These are phyloP conservation scores for Cyprinodon diabolis DNA, from an alignment of 2,797 vertebrate species.

Conservation along the genomic window DNA sequence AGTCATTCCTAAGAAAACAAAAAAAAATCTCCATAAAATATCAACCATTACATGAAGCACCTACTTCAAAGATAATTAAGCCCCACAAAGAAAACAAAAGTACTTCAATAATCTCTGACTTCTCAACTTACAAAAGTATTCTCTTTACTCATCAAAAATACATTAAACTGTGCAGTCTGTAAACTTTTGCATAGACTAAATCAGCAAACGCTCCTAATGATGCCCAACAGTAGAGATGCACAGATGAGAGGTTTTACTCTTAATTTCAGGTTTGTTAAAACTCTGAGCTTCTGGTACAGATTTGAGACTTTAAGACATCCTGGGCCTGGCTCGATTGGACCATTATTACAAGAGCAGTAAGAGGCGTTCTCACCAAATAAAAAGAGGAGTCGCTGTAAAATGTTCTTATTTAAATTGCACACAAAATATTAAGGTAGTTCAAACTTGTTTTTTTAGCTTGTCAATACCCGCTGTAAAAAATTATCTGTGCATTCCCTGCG, in stretches of 20 bases:
- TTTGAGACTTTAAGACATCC: background rate
- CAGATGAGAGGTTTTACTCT: background rate
- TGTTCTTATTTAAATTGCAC: no score
- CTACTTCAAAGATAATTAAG: constrained; percentile 46
- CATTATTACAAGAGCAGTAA: background rate
- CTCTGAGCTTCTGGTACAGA: background rate
- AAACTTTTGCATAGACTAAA: constrained; percentile 73
- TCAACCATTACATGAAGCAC: constrained; percentile 67
- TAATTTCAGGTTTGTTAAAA: background rate
- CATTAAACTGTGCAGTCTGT: constrained; percentile 9
- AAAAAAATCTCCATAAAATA: constrained; percentile 67
- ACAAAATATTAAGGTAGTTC: background rate
- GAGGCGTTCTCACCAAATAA: background rate
- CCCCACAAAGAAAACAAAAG: constrained; percentile 38
- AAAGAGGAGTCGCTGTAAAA: background rate
- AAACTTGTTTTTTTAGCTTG: background rate
- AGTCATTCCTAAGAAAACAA: constrained; percentile 76
- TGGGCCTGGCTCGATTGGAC: background rate
- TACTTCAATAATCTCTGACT: constrained; percentile 24
- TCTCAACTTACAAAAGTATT: constrained; percentile 16
- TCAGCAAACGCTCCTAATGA: constrained; percentile 18
- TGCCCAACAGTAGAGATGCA: background rate
- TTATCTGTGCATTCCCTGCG: background rate
- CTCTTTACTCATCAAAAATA: constrained; percentile 17
- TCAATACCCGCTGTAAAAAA: no score